Conservation (phyloP, 2,888 invertebrate genomes). For the Smittia aterrima region DNA sequence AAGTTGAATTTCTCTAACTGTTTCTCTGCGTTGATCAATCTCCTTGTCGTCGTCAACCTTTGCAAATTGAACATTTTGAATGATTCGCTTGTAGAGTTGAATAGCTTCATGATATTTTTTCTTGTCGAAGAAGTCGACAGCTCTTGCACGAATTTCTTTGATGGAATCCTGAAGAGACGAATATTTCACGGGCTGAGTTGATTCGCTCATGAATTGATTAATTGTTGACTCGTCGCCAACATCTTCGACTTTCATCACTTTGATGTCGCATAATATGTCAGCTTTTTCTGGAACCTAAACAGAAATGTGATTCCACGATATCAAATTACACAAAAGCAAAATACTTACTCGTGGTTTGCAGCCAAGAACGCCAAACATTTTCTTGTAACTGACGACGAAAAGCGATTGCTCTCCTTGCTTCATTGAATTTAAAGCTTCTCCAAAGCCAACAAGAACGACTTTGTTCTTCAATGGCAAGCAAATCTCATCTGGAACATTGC, state of each 20-base stretch:
- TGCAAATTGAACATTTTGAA: constrained; percentile 64
- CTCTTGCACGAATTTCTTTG: constrained; percentile 63
- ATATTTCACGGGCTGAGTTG: constrained; percentile 60
- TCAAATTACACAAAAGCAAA: neutral
- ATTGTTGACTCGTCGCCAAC: constrained; percentile 53
- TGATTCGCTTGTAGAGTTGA: constrained; percentile 62
- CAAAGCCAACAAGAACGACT: constrained; percentile 62
- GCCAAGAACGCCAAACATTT: constrained; percentile 73
- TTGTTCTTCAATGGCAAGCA: constrained; percentile 47
- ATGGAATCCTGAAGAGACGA: constrained; percentile 60
- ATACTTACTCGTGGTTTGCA: constrained; percentile 62
- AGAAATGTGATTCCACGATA: neutral
- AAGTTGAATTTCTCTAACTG: constrained; percentile 65
- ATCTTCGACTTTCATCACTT: constrained; percentile 63
- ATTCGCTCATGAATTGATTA: constrained; percentile 51
- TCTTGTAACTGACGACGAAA: constrained; percentile 70
- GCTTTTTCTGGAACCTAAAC: constrained; percentile 65
- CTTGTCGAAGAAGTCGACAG: constrained; percentile 60
- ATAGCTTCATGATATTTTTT: constrained; percentile 52
- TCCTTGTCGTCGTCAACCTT: constrained; percentile 63
- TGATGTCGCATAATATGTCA: constrained; percentile 71
- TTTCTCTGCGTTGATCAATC: constrained; percentile 60
- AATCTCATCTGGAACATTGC: constrained; percentile 47
- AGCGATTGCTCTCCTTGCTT: constrained; percentile 71
- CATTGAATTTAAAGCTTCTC: constrained; percentile 74